Base-by-base conservation (phyloP, 2,797 vertebrate species). In the Myotis findleyi region DNA sequence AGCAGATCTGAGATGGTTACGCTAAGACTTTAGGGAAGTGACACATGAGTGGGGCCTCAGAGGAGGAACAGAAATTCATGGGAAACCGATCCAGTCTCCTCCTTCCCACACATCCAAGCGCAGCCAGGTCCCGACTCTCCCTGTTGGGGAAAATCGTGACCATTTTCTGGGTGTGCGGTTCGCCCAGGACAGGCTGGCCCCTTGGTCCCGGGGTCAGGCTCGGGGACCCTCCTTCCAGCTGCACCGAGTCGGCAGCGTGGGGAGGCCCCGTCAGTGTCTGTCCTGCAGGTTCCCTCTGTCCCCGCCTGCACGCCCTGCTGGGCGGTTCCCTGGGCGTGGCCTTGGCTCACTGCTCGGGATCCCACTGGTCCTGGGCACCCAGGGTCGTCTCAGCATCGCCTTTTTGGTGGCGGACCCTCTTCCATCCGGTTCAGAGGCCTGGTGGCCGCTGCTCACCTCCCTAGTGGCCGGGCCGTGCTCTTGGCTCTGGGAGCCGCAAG, bases 341-440 rank as follows among this genome's bases (percentile, higher is more conserved):
- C 49, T n/a, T 8, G 33, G 73, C 44, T 68, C 23, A 0, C 10
- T 2, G 27, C 6, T 0, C 1, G 7, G 13, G 27, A 21, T 0
- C 11, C 64, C 1, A 0, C 1, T 55, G 17, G 1, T 38, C 81
- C 51, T 0, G 7, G 7, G 53, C 12, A 14, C 12, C 59, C 17
- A 62, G 47, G 75, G 2, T 1, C 11, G 1, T 14, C 23, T 7
- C 81, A 13, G 9, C 13, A 1, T 18, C 36, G 6, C 6, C 68
- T 30, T 62, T 49, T 73, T 1, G 49, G 36, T 12, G 17, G 33
- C 2, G 0, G 30, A 8, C 2, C 1, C 6, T 10, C 7, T 11
- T 21, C 69, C n/a, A 17, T 2, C 21, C 1, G 3, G 47, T 17
- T 25, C 13, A 9, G 2, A 9, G 16, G 25, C 18, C 8, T 0